These are phyloP conservation scores for Rhagonycha fulva DNA, from an alignment of 2,888 invertebrate species.

Conservation along the genomic window DNA sequence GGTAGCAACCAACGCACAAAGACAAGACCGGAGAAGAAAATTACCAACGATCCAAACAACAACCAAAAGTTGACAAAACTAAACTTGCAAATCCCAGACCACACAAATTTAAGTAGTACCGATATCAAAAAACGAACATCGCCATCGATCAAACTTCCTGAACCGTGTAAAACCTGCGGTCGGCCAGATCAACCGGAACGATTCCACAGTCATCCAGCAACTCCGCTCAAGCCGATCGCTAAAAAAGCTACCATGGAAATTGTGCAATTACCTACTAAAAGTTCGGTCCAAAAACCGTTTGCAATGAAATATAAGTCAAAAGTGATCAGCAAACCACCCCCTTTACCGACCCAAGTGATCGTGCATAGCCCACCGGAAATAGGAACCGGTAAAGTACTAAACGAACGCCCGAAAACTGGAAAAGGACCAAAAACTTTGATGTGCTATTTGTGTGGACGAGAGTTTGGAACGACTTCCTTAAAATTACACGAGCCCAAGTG, in stretches of 20 bases:
- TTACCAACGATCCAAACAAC: conserved; percentile 29
- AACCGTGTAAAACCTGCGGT: conserved; percentile 69
- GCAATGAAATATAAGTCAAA: conserved; percentile 55
- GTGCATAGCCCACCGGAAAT: conserved; percentile 29
- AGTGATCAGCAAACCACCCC: conserved; percentile 22
- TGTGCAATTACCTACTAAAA: conserved; percentile 49
- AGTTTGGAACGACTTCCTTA: conserved; percentile 68
- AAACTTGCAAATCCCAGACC: neutral
- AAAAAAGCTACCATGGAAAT: conserved; percentile 33
- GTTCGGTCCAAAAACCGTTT: conserved; percentile 58
- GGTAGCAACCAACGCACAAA: conserved; percentile 24
- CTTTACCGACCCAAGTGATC: conserved; percentile 33
- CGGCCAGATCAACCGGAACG: conserved; percentile 71
- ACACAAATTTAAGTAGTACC: neutral
- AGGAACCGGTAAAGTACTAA: conserved; percentile 7
- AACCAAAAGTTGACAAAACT: conserved; percentile 19
- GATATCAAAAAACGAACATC: conserved; percentile 1
- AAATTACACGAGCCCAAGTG: conserved; percentile 71
- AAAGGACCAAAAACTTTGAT: conserved; percentile 51
- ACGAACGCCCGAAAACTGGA: conserved; percentile 12
- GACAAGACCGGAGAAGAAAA: conserved; percentile 19
- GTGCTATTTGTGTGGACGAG: conserved; percentile 69
- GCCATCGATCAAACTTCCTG: conserved; percentile 50
- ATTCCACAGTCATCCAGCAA: conserved; percentile 62
- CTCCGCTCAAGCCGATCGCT: conserved; percentile 35